Base-by-base conservation (phyloP, 2,797 vertebrate genomes). In the Scolopax rusticola region DNA sequence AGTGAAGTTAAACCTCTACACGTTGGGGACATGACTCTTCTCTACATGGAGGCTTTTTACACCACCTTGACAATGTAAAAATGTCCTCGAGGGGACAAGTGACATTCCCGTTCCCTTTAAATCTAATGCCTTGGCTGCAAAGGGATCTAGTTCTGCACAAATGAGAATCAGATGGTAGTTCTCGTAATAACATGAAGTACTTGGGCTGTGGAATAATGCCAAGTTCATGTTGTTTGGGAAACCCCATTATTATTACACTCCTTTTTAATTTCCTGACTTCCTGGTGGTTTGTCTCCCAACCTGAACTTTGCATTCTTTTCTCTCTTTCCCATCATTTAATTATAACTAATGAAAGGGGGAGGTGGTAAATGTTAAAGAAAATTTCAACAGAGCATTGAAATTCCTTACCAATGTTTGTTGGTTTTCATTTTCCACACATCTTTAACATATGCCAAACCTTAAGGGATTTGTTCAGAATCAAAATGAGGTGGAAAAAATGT, bases 201-300 rank as follows among this genome's bases (percentile, higher is more conserved):
- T 90, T 5, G 6, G 41, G 30, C 41, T 80, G 45, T 89, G 91
- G 81, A 85, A 43, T 33, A 54, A 47, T 0, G 43, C 90, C 84
- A 92, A 90, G 68, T 80, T 75, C 41, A 54, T 59, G 54, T 65
- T 87, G 24, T 93, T 95, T 83, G 88, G 87, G 90, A 94, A 95
- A 95, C 38, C 78, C 71, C 88, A 38, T 84, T 86, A 86, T 83
- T 75, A 86, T 93, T 73, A 54, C 50, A 65, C 9, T 80, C 48
- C n/a, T 77, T 80, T 95, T 68, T 43, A 82, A 87, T 89, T 90
- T 87, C 68, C 88, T 87, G 41, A 57, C 78, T 96, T 92, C 64
- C 88, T 68, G 64, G 32, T 71, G 53, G 21, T 19, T 85, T 3
- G 3, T 63, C 59, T 92, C 90, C 68, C 84, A 91, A 43, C 8